Base-by-base conservation (phyloP, 2,113 vertebrate genomes). In the Marmota flaviventris region DNA sequence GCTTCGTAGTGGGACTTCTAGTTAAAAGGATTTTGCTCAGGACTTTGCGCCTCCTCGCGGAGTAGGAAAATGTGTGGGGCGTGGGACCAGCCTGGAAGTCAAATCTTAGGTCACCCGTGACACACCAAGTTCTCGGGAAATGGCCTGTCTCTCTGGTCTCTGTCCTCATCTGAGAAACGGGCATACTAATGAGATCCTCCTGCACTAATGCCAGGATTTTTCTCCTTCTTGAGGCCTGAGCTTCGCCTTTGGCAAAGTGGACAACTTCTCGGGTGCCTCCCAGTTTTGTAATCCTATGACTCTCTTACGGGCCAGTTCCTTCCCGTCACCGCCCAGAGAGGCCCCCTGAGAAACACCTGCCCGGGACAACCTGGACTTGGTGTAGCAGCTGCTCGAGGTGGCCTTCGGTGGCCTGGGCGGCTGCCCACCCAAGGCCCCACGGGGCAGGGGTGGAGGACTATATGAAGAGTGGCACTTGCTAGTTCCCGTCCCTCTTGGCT, bases 11-110 rank as follows among this genome's bases (percentile, higher is more conserved):
- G n/a, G 87, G 87, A 22, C 79, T 70, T 13, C 39, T 1, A 10
- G 61, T 65, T 37, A 17, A 8, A 61, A 27, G 42, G 17, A 0
- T 12, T 61, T 29, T 58, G 3, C 12, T 42, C 7, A 2, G 56
- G 22, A 16, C 37, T 67, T 48, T 4, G 20, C 14, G 0, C 0
- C 0, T 16, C 24, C 53, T 37, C 4, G 1, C 51, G 5, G 58
- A 22, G 5, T 2, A 1, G 29, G 69, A 61, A 45, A 61, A 24
- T 11, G 22, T 4, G 42, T 24, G 8, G 24, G 29, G 7, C 1
- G 4, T 20, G 27, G 73, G 27, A 9, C 25, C 13, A 42, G 16
- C n/a, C 51, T 27, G 1, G 18, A 83, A 45, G 56, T 1, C 7
- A 0, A 0, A 4, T 9, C 34, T 17, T 48, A 9, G 16, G 0